A percentile compares a stretch with the other conserved stretches of the same genome.
These are phyloP conservation scores for Saccopteryx leptura DNA, from an alignment of 2,113 vertebrate species.

Conservation along the genomic window DNA sequence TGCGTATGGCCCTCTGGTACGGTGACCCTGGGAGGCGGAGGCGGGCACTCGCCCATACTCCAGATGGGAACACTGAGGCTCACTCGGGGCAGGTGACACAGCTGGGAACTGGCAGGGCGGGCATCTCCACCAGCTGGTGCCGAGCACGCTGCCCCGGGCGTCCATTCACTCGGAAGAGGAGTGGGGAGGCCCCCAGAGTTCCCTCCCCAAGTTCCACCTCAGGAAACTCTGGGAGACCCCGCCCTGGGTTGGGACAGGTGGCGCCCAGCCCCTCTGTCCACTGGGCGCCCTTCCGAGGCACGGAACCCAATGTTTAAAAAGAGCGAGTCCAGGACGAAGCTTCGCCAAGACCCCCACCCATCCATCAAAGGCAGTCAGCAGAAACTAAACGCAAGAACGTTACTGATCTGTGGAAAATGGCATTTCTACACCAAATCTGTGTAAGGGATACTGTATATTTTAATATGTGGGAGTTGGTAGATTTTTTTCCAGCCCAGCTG, in stretches of 20 bases:
- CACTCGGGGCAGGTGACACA: neutral
- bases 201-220: neutral
- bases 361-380: conserved; percentile 62
- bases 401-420: conserved; percentile 47
- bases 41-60: neutral
- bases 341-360: neutral
- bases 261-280: neutral
- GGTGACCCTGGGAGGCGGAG: rapidly evolving
- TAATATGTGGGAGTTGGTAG: conserved; percentile 35
- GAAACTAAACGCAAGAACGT: neutral
- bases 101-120: neutral
- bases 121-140: neutral
- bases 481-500: neutral
- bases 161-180: neutral
- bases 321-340: neutral
- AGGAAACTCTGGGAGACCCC: rapidly evolving
- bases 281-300: rapidly evolving
- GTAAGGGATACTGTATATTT: conserved; percentile 34
- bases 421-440: conserved; percentile 41
- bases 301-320: neutral
- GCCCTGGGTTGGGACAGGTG: rapidly evolving
- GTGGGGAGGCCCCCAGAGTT: rapidly evolving
- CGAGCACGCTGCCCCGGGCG: rapidly evolving
- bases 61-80: neutral
- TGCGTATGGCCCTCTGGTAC: rapidly evolving